Evolutionary conservation across 2,797 vertebrate genomes (phyloP), one percentile per base, ranked within the genome.

Genomic region (Labeo calbasu): DNA sequence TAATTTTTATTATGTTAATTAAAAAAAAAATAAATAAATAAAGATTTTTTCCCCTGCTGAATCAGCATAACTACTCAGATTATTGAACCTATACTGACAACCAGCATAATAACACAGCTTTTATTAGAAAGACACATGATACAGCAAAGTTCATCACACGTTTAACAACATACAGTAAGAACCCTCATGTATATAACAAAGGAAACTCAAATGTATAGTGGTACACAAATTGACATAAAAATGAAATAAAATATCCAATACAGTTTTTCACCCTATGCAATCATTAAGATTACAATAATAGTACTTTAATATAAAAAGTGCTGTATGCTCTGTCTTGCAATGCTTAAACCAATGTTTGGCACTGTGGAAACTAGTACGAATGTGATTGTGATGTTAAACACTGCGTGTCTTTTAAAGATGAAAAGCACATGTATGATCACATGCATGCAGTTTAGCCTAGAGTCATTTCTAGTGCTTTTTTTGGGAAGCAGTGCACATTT

Each of bases 381-480:
- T 50, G 43, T 50, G 77, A 66, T 78, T 21, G 36, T 78, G 59
- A 78, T 65, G 23, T 50, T 65, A 50, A 65, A 15, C 17, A n/a
- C n/a, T 65, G 23, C 10, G 48, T 65, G 76, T 32, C 40, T 50
- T 78, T 50, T 0, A 25, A 65, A 25, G 43, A 23, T 65, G 12
- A 78, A 78, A 48, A 6, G 3, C 40, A 63, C 23, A 78, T 78
- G 15, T 78, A 32, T 15, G 4, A 7, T 65, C 76, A 77, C 57
- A 63, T 55, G 72, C 17, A 55, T 77, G 75, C 15, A 23, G 25
- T 51, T 53, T 10, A 75, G 50, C 48, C 50, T 73, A 53, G 36
- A 21, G 23, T 21, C 1, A 8, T 73, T 53, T 36, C 5, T 32
- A 63, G 43, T 50, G 40, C 2, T 32, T 32, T 12, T 21, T 9